Percentiles rank a stretch among this genome's conserved stretches.
phyloP scores from a whole-genome alignment of 2,888 invertebrate species.

The Drosophila sordidapex region DNA sequence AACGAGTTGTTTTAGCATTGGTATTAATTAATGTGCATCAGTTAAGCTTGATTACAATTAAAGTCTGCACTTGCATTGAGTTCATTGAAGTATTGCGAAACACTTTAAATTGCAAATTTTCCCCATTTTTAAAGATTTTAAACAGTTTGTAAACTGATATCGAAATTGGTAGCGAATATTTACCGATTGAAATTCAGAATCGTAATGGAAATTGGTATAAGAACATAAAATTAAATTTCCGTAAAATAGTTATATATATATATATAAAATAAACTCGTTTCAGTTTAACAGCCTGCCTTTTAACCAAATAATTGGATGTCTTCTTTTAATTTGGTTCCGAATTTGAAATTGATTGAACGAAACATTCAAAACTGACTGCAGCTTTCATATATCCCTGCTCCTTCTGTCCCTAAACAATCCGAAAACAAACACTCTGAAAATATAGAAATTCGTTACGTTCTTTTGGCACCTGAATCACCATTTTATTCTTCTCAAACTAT shows the following conservation, averaged over 20 bases:
- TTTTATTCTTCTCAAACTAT: too few relatives aligned
- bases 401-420: not conserved
- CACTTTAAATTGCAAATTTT: not conserved
- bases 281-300: too few relatives aligned
- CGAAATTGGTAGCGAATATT: not conserved
- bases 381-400: not conserved
- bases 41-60: constrained; percentile 5
- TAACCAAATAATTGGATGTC: not conserved
- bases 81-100: not conserved
- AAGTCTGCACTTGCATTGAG: not conserved
- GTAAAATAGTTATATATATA: not conserved
- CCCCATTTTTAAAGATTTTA: not conserved
- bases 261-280: not conserved
- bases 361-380: not conserved
- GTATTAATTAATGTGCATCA: constrained; percentile 35
- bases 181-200: not conserved
- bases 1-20: not conserved
- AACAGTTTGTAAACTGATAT: not conserved
- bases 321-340: not conserved
- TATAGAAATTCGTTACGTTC: too few relatives aligned
- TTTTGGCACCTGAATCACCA: too few relatives aligned
- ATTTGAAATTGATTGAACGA: not conserved
- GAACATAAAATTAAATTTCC: not conserved
- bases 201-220: not conserved
- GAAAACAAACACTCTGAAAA: not conserved